Base-by-base conservation (phyloP, 1,140 invertebrate species). In the Laodelphax striatellus region DNA sequence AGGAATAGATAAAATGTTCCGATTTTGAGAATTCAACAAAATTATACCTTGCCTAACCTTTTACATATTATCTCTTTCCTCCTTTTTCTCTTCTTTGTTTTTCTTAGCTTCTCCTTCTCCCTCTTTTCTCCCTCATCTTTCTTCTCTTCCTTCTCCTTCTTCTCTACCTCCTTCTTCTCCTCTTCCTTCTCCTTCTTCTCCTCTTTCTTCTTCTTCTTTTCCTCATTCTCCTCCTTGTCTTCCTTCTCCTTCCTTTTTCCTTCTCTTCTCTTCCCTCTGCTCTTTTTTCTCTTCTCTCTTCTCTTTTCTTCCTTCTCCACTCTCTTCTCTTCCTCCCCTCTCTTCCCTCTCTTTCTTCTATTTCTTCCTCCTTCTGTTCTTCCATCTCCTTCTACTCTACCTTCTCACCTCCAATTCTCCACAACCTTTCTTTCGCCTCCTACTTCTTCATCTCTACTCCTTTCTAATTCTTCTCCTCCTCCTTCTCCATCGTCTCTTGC, bases 321-420 rank as follows among this genome's bases (percentile, higher is more conserved):
- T 11, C 10, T 38, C 34, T 38, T 13, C 34, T 38, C 10, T 2
- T 38, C 10, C 34, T 38, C n/a, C n/a, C n/a, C n/a, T 28, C 34
- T 38, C 10, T 16, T 28, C 57, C 55, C 44, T 58, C 54, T 62
- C 42, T 55, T 56, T 57, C 53, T 60, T 65, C 63, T 63, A 54
- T 61, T 63, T 50, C 61, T 66, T 57, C 63, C 60, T 31, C 24
- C 52, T 24, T 16, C 52, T 16, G n/a, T 38, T 13, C 34, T 38
- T 38, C 10, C 34, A 5, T 13, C 34, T 38, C 10, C 34, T 38
- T 38, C 11, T 38, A 1, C 34, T 38, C 10, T 9, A 5, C 10
- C 11, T 38, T 13, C 34, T 38, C 10, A 4, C 11, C 10, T 38
- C 34, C 10, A 1, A 3, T 38, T 13, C 34, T 38, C 10, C 34